Conservation (phyloP, 2,888 invertebrate genomes). For the Atrina japonica region DNA sequence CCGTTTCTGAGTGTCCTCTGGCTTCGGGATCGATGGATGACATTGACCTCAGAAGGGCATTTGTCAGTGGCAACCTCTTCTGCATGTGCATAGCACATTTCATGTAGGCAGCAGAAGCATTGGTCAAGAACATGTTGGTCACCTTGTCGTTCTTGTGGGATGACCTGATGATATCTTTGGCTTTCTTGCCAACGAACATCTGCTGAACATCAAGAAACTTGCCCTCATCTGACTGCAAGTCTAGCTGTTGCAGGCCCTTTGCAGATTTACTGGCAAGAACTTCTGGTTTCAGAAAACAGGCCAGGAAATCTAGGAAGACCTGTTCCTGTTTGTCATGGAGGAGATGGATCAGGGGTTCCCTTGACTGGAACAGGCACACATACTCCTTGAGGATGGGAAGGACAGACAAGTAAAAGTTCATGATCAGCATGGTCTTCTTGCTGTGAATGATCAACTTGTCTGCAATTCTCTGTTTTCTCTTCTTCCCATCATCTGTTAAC, state of each 20-base stretch:
- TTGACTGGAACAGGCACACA: conserved; percentile 37
- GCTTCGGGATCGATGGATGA: neutral
- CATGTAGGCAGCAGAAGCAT: neutral
- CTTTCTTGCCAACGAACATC: conserved; percentile 7
- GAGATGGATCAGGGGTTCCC: conserved; percentile 36
- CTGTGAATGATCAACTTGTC: neutral
- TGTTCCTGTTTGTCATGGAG: conserved; percentile 40
- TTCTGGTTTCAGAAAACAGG: conserved; percentile 42
- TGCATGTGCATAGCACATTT: conserved; percentile 3
- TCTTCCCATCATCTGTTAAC: neutral
- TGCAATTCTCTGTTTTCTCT: neutral
- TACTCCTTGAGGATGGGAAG: conserved; percentile 37
- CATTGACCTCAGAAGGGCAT: conserved; percentile 7
- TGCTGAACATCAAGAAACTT: too few relatives aligned
- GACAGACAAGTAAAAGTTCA: conserved; percentile 31
- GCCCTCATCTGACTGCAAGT: conserved; percentile 9
- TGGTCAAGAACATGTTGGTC: conserved; percentile 4
- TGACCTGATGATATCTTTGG: conserved; percentile 6
- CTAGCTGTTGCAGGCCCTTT: conserved; percentile 17
- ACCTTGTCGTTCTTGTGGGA: conserved; percentile 6
- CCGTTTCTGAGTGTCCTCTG: neutral
- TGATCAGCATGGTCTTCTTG: conserved; percentile 8
- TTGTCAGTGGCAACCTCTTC: conserved; percentile 3
- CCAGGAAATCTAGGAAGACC: conserved; percentile 35
- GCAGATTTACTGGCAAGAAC: conserved; percentile 16